These are phyloP conservation scores for Rutilus rutilus DNA, from an alignment of 2,113 vertebrate genomes.

Conservation along the genomic window DNA sequence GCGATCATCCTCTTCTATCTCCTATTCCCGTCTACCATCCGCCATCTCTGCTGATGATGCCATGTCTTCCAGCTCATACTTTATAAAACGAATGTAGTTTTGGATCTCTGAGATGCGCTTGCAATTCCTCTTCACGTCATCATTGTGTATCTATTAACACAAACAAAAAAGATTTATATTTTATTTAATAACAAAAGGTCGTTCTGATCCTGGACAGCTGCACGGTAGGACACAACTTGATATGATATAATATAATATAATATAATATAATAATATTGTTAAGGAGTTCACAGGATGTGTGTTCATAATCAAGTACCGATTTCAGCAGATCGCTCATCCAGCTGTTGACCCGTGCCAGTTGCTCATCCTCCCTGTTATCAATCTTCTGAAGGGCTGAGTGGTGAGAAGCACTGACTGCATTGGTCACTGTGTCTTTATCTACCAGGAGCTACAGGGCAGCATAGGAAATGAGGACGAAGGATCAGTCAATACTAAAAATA, in stretches of 20 bases:
- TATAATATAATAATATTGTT: not conserved
- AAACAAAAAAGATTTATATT: not conserved
- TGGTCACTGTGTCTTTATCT: constrained; percentile 80
- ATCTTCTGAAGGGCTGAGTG: constrained; percentile 83
- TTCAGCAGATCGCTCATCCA: constrained; percentile 78
- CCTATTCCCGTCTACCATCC: too few relatives aligned
- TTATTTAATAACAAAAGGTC: not conserved
- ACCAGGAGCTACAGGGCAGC: constrained; percentile 78
- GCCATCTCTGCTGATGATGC: not conserved
- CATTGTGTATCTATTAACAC: constrained; percentile 78
- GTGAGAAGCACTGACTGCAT: constrained; percentile 72
- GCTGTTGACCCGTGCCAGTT: constrained; percentile 75
- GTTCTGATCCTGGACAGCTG: not conserved
- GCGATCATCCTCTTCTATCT: too few relatives aligned
- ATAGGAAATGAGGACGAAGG: constrained; percentile 11
- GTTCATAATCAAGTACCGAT: constrained; percentile 72
- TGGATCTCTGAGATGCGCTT: constrained; percentile 77
- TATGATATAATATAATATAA: not conserved
- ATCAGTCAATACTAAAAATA: not conserved
- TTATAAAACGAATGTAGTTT: constrained; percentile 73
- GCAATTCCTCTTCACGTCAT: constrained; percentile 75
- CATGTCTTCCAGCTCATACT: constrained; percentile 67
- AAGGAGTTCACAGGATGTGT: not conserved
- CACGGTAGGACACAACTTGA: too few relatives aligned
- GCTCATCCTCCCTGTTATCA: constrained; percentile 80